Percentiles rank a stretch among this genome's conserved stretches.
Conservation (phyloP, 2,888 invertebrate species). For the Thereva unica region DNA sequence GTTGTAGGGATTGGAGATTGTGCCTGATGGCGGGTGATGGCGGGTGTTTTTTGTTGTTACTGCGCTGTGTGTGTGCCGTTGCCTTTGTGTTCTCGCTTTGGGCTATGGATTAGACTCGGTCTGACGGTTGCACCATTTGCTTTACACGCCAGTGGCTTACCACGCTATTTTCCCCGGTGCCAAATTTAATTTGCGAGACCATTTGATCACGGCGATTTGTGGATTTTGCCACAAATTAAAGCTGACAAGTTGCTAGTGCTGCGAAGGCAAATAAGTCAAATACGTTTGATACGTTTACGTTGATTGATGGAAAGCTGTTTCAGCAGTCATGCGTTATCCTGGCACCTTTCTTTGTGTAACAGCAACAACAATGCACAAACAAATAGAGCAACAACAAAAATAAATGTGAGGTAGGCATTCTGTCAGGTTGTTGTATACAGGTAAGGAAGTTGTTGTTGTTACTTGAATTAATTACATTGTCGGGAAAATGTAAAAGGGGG, state of each 20-base stretch:
- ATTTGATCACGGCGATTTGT: constrained; percentile 36
- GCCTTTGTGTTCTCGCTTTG: constrained; percentile 2
- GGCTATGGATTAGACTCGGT: constrained; percentile 10
- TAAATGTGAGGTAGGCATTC: too few species aligned
- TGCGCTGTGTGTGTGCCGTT: too few species aligned
- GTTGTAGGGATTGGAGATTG: constrained; percentile 16
- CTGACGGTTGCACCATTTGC: constrained; percentile 7
- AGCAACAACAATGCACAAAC: too few species aligned
- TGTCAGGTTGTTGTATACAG: too few species aligned
- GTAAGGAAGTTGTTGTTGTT: too few species aligned
- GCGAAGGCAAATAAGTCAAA: constrained; percentile 6
- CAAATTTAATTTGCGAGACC: constrained; percentile 38
- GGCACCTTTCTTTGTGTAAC: too few species aligned
- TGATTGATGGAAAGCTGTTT: constrained; percentile 20
- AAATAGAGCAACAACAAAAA: too few species aligned
- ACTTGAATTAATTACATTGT: too few species aligned
- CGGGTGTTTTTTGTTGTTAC: too few species aligned
- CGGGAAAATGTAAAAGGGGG: too few species aligned
- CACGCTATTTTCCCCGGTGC: constrained; percentile 35
- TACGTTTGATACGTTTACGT: constrained; percentile 4
- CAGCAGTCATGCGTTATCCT: constrained; percentile 9
- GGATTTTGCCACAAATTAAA: constrained; percentile 26
- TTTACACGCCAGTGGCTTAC: constrained; percentile 30
- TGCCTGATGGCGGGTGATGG: constrained; percentile 14
- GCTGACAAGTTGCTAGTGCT: constrained; percentile 19